Percentiles rank a stretch among this genome's conserved stretches.
Evolutionary conservation across 2,888 invertebrate genomes (phyloP).

Genomic region (Therioaphis trifolii): DNA sequence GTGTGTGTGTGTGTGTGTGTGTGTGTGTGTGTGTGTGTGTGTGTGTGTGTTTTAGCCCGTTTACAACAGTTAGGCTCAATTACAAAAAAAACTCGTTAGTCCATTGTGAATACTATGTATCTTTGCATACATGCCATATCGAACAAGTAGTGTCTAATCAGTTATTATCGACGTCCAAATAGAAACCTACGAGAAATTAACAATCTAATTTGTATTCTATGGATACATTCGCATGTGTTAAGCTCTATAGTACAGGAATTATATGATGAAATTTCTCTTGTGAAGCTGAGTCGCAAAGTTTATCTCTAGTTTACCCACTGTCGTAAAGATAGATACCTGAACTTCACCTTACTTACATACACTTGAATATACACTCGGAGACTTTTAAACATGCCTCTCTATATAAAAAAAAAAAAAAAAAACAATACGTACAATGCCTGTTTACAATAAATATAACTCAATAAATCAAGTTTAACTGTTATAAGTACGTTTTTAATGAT

Average conservation of each 20-base stretch:
- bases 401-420: too few species aligned
- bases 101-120: conserved; percentile 30
- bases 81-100: conserved; percentile 49
- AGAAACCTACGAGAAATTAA: conserved; percentile 29
- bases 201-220: conserved; percentile 28
- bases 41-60: conserved; percentile 15
- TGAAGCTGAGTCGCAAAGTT: neutral
- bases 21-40: too few species aligned
- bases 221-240: neutral
- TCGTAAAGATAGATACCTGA: conserved; percentile 22
- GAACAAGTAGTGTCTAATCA: conserved; percentile 47
- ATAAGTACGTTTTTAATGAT: too few species aligned
- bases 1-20: neutral
- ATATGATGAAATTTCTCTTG: neutral
- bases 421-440: too few species aligned
- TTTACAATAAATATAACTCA: too few species aligned
- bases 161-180: conserved; percentile 28
- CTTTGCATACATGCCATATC: conserved; percentile 43
- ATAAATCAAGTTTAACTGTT: too few species aligned
- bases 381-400: conserved; percentile 1
- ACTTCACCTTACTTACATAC: too few species aligned
- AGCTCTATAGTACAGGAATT: neutral
- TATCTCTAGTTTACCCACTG: neutral
- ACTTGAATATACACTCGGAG: neutral
- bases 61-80: conserved; percentile 12